phyloP scores from a whole-genome alignment of 2,797 vertebrate genomes.

The Rhinophrynus dorsalis region DNA sequence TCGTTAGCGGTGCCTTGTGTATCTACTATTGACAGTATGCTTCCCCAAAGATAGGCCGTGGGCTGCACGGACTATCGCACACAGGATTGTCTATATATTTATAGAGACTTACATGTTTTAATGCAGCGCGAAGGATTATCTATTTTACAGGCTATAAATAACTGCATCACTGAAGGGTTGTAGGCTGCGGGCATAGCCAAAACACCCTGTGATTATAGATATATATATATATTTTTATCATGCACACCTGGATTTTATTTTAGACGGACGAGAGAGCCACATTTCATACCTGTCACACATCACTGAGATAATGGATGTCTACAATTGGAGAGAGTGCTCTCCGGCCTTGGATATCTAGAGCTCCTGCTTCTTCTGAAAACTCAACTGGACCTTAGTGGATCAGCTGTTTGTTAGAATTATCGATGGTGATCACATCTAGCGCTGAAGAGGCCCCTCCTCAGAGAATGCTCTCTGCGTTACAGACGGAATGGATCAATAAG shows the following conservation, averaged over 20 bases:
- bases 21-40: constrained; percentile 11
- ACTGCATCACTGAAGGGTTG: not conserved
- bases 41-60: constrained; percentile 29
- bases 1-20: not conserved
- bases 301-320: too few species aligned
- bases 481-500: constrained; percentile 77
- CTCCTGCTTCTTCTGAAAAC: not conserved
- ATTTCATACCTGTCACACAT: too few species aligned
- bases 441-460: constrained; percentile 76
- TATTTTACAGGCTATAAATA: constrained; percentile 10
- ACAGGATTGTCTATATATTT: not conserved
- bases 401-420: not conserved
- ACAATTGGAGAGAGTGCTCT: too few species aligned
- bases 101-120: too few species aligned
- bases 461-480: constrained; percentile 78
- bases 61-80: not conserved
- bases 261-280: too few species aligned
- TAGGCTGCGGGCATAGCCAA: not conserved
- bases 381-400: not conserved
- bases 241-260: too few species aligned
- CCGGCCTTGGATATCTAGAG: not conserved
- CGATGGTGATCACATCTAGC: constrained; percentile 83
- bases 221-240: too few species aligned
- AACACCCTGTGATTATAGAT: not conserved
- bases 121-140: too few species aligned